These are phyloP conservation scores for Leptopilina clavipes DNA, from an alignment of 1,140 invertebrate genomes.

Conservation along the genomic window DNA sequence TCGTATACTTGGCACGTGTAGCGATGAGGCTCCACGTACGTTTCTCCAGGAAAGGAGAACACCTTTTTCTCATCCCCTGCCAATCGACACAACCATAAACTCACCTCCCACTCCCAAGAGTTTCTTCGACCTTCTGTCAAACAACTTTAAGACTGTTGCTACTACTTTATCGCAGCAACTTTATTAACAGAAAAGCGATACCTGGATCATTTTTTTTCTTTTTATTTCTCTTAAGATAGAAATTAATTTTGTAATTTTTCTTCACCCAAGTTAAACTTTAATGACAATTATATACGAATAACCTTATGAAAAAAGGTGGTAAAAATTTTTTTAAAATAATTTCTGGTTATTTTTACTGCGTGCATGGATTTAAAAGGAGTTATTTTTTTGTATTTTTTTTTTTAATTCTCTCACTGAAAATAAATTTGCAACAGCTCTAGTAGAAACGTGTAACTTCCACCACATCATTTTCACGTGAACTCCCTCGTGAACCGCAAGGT, in stretches of 20 bases:
- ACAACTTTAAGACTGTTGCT: neutral
- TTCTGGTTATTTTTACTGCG: too few relatives aligned
- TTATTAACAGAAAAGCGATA: too few relatives aligned
- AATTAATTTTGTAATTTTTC: too few relatives aligned
- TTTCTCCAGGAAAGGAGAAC: neutral
- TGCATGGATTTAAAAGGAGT: too few relatives aligned
- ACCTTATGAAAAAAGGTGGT: too few relatives aligned
- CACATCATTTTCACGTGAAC: conserved; percentile 24
- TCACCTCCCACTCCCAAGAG: neutral
- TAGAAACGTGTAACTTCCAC: conserved; percentile 5
- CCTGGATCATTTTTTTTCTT: too few relatives aligned
- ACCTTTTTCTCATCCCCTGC: neutral
- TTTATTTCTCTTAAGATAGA: too few relatives aligned
- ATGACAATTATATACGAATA: too few relatives aligned
- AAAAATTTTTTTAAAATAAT: too few relatives aligned
- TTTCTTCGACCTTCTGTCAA: neutral
- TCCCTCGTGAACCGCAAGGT: conserved; percentile 21
- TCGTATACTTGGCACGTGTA: conserved; percentile 26
- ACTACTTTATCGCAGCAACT: too few relatives aligned
- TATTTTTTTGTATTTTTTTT: too few relatives aligned
- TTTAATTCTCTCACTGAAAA: neutral
- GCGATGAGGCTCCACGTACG: conserved; percentile 14
- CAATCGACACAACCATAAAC: neutral
- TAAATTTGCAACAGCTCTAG: neutral
- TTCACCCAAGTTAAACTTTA: too few relatives aligned